Evolutionary conservation across 2,797 vertebrate species (phyloP).

Genomic region (Acanthis flammea): DNA sequence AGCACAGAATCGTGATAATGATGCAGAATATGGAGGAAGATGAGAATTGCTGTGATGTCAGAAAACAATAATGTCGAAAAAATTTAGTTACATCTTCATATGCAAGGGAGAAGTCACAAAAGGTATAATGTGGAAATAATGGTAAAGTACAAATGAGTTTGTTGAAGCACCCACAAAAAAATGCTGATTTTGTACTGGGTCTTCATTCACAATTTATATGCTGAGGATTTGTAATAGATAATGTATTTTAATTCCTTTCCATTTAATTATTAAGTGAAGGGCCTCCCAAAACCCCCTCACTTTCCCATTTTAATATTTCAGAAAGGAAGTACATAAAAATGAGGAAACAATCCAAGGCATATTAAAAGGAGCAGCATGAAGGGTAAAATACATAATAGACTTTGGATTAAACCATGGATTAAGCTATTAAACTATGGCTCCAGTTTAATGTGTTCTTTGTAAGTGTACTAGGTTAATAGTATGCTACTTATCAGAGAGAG

Average conservation of each 20-base stretch:
- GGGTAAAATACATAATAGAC: slow-evolving; percentile 8
- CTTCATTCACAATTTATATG: background rate
- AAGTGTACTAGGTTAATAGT: background rate
- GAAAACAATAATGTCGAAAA: background rate
- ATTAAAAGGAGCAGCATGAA: slow-evolving; percentile 26
- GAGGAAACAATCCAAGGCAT: slow-evolving; percentile 50
- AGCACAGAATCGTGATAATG: background rate
- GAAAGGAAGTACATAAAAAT: slow-evolving; percentile 52
- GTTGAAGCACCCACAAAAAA: background rate
- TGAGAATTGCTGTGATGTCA: background rate
- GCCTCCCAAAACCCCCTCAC: background rate
- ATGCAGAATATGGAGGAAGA: background rate
- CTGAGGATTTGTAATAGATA: background rate
- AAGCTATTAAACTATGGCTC: slow-evolving; percentile 5
- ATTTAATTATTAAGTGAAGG: background rate
- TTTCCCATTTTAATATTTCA: slow-evolving; percentile 14
- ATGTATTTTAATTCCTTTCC: background rate
- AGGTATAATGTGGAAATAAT: background rate
- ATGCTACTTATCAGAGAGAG: background rate
- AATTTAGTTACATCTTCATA: background rate
- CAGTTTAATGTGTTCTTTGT: background rate
- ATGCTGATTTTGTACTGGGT: background rate
- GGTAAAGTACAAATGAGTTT: background rate
- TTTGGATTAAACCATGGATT: slow-evolving; percentile 10
- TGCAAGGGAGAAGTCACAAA: background rate